Evolutionary conservation across 2,888 invertebrate species (phyloP).

Genomic region (Eupithecia abbreviata): DNA sequence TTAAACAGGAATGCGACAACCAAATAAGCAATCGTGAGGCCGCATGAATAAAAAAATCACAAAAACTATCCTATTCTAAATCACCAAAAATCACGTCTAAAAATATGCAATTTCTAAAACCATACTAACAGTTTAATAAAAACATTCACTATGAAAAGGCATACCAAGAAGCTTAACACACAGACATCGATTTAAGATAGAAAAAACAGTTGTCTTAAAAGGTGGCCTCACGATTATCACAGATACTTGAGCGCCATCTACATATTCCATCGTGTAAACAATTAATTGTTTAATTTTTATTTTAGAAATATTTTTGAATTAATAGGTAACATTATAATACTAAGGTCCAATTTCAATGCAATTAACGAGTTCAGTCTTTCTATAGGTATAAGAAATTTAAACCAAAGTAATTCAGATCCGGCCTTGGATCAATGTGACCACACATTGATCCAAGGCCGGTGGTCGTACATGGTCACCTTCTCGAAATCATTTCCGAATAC

Average conservation of each 20-base stretch:
- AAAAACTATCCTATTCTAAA: neutral
- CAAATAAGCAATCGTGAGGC: conserved; percentile 15
- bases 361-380: too few relatives aligned
- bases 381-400: too few relatives aligned
- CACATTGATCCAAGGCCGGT: too few relatives aligned
- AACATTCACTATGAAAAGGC: neutral
- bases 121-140: neutral
- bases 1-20: conserved; percentile 1
- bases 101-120: neutral
- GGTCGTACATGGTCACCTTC: too few relatives aligned
- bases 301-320: neutral
- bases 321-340: too few relatives aligned
- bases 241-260: neutral
- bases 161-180: neutral
- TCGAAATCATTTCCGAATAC: too few relatives aligned
- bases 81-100: neutral
- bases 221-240: neutral
- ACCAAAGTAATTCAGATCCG: too few relatives aligned
- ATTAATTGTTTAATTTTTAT: neutral
- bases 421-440: too few relatives aligned
- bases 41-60: neutral
- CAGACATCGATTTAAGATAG: neutral
- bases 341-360: too few relatives aligned
- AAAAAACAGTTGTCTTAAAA: neutral
- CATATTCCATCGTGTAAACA: neutral